These are phyloP conservation scores for Hipparchia semele DNA, from an alignment of 2,888 invertebrate species.

Conservation along the genomic window DNA sequence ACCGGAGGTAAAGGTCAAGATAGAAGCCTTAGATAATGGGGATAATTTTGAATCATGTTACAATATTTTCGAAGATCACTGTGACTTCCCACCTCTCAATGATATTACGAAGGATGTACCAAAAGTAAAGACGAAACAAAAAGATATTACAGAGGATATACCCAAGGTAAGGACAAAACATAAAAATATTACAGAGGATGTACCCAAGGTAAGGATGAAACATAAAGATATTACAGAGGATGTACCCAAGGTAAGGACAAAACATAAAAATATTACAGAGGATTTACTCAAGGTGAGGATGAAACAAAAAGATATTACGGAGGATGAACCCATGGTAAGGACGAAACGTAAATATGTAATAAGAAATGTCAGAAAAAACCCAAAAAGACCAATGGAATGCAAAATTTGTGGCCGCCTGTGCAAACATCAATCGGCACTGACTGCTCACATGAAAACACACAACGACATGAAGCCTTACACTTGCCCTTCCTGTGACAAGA, in stretches of 20 bases:
- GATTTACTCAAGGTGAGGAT: slow-evolving; percentile 16
- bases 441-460: slow-evolving; percentile 63
- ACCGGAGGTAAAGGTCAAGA: no score
- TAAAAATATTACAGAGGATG: slow-evolving; percentile 13
- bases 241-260: slow-evolving; percentile 14
- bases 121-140: slow-evolving; percentile 3
- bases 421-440: slow-evolving; percentile 54
- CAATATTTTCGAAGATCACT: neutral
- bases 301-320: slow-evolving; percentile 6
- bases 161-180: slow-evolving; percentile 7
- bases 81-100: neutral
- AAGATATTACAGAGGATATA: slow-evolving; percentile 15
- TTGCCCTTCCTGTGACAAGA: slow-evolving; percentile 62
- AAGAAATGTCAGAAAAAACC: slow-evolving; percentile 14
- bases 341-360: slow-evolving; percentile 19
- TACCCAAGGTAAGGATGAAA: slow-evolving; percentile 12
- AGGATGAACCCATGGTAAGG: slow-evolving; percentile 13
- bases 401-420: slow-evolving; percentile 56
- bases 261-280: slow-evolving; percentile 5
- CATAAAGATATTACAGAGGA: slow-evolving; percentile 11
- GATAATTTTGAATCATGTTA: neutral
- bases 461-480: slow-evolving; percentile 57
- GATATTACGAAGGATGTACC: slow-evolving; percentile 12
- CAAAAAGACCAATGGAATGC: slow-evolving; percentile 46
- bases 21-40: neutral